Evolutionary conservation across 2,113 vertebrate genomes (phyloP), one percentile per base, ranked within the genome.

Genomic region (Melanerpes aurifrons): DNA sequence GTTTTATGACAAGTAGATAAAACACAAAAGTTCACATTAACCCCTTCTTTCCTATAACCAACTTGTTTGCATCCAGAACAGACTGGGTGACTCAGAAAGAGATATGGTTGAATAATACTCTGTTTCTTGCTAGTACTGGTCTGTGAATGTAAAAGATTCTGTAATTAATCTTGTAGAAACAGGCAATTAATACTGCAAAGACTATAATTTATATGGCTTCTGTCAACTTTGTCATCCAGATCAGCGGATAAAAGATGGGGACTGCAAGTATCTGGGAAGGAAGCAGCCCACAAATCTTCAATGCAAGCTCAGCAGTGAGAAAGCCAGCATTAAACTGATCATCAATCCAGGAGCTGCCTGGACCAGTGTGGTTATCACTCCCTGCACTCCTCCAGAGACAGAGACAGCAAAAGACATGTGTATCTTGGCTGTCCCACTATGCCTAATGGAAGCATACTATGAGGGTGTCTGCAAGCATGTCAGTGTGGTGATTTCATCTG

Each of bases 81-180:
- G 64, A 12, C 45, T 50, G 72, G 57, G 32, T 78, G 72, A 48
- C 37, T 48, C 43, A n/a, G 47, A 43, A 91, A 68, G 75, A 96
- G 89, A 70, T 61, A 87, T 3, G 56, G 75, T 79, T 67, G 20
- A 84, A 82, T 85, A 90, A 84, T 58, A 58, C 54, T 76, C 26
- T 0, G 0, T 48, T 67, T 47, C 58, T 94, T 83, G 45, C 47
- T 72, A 92, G 79, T 48, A 29, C 69, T 58, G 43, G 78, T 69
- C 62, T 73, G 80, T 37, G 71, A 79, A 71, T 82, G 32, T 85
- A 77, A 82, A 35, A 90, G 67, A 86, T 66, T 69, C 87, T 69
- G 85, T 40, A 93, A 96, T 96, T 94, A 96, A 87, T 94, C 80
- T 84, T 66, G 58, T 56, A 78, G 90, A 88, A 96, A 56, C 69